Percentiles rank a stretch among this genome's conserved stretches.
phyloP scores from a whole-genome alignment of 1,140 invertebrate species.

The Hydropsyche tenuis region DNA sequence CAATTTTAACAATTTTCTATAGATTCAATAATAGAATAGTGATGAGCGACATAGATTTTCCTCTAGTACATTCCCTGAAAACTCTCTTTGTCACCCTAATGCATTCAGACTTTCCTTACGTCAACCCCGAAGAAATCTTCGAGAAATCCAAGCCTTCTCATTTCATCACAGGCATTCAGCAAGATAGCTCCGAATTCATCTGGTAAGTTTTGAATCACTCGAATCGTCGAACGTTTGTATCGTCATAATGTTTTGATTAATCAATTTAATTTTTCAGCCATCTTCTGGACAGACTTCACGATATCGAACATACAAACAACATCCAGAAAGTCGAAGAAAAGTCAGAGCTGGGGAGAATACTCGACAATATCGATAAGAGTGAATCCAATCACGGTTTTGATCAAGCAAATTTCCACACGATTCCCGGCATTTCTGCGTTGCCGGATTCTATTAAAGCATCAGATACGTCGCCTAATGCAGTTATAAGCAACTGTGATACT shows the following conservation, averaged over 20 bases:
- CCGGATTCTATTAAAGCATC: not conserved
- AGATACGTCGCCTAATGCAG: not conserved
- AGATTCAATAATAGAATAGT: conserved; percentile 70
- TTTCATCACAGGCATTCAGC: conserved; percentile 78
- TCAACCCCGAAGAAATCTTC: conserved; percentile 75
- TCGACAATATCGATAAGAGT: no score
- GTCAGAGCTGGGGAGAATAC: no score
- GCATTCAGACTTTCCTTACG: conserved; percentile 68
- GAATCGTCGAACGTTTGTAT: not conserved
- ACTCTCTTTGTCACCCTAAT: conserved; percentile 76
- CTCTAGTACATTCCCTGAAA: conserved; percentile 73
- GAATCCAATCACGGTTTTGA: no score
- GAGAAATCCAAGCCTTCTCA: conserved; percentile 73
- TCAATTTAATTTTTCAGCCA: conserved; percentile 50
- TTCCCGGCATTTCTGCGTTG: not conserved
- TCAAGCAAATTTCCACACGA: no score
- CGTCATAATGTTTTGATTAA: not conserved
- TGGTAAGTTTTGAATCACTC: conserved; percentile 61
- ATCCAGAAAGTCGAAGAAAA: no score
- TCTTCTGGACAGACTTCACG: conserved; percentile 72
- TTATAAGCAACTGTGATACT: not conserved
- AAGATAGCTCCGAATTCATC: conserved; percentile 89
- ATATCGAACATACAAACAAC: conserved; percentile 65
- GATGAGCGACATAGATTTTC: conserved; percentile 58
- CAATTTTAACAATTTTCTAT: conserved; percentile 10